These are phyloP conservation scores for Rhinogobius similis DNA, from an alignment of 2,113 vertebrate species.

Conservation along the genomic window DNA sequence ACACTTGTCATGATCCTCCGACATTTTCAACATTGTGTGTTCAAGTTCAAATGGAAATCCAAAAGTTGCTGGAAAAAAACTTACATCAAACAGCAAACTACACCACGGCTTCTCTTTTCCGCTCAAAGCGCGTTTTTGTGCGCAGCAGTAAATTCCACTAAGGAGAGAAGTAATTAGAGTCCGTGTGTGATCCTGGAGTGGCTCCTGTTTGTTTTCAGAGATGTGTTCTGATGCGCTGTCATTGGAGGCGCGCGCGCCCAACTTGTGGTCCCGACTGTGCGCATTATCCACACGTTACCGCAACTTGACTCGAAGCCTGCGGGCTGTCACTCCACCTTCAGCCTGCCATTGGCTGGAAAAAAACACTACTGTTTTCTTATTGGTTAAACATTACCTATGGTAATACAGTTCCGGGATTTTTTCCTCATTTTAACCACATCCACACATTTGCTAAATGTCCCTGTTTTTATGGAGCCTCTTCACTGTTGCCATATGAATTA, in stretches of 20 bases:
- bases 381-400: conserved; percentile 54
- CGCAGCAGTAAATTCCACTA: conserved; percentile 48
- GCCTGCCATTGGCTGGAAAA: conserved; percentile 63
- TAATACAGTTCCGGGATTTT: conserved; percentile 37
- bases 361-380: conserved; percentile 51
- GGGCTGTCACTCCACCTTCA: conserved; percentile 67
- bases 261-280: conserved; percentile 55
- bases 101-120: conserved; percentile 58
- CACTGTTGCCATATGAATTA: background rate
- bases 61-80: conserved; percentile 1
- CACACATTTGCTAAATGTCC: conserved; percentile 1
- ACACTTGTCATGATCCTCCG: conserved; percentile 85
- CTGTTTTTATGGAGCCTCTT: background rate
- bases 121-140: background rate
- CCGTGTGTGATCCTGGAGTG: conserved; percentile 35
- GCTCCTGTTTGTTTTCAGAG: conserved; percentile 45
- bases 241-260: conserved; percentile 36
- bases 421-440: conserved; percentile 21
- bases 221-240: conserved; percentile 45
- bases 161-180: conserved; percentile 15
- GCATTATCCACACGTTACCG: conserved; percentile 48
- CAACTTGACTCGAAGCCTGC: conserved; percentile 73
- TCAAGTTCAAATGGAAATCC: conserved; percentile 35
- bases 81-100: conserved; percentile 12
- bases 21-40: conserved; percentile 86